Percentiles rank a stretch among this genome's conserved stretches.
These are phyloP conservation scores for Eilema griseolum DNA, from an alignment of 2,888 invertebrate genomes.

Conservation along the genomic window DNA sequence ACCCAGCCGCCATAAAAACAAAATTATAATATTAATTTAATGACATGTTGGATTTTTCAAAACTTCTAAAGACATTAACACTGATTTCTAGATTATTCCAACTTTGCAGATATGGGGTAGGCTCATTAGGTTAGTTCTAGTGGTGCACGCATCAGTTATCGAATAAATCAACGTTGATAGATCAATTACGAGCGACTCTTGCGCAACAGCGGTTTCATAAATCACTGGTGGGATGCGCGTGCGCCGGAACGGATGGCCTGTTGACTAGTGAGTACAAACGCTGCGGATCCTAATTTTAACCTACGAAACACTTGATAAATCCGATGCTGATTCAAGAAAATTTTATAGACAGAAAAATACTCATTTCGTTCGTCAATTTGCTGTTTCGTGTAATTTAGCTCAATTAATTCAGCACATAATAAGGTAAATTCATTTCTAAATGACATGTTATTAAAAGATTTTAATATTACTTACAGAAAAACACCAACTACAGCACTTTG, in stretches of 20 bases:
- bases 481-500: too few species aligned
- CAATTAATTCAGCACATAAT: too few species aligned
- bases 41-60: background rate
- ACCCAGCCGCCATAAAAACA: background rate
- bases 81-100: background rate
- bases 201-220: conserved; percentile 49
- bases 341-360: too few species aligned
- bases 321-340: too few species aligned
- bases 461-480: too few species aligned
- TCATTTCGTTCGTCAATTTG: too few species aligned
- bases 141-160: conserved; percentile 15
- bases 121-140: background rate
- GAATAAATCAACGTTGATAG: conserved; percentile 35
- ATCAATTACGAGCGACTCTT: conserved; percentile 43
- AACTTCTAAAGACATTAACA: background rate
- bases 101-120: background rate
- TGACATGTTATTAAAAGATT: too few species aligned
- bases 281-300: background rate
- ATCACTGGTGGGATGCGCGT: conserved; percentile 37
- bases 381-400: too few species aligned
- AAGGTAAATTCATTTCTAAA: too few species aligned
- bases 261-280: background rate
- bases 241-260: conserved; percentile 35
- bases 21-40: background rate
- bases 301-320: background rate